Percentiles rank a stretch among this genome's conserved stretches.
phyloP scores from a whole-genome alignment of 1,140 invertebrate species.

The Xylocopa sonorina region DNA sequence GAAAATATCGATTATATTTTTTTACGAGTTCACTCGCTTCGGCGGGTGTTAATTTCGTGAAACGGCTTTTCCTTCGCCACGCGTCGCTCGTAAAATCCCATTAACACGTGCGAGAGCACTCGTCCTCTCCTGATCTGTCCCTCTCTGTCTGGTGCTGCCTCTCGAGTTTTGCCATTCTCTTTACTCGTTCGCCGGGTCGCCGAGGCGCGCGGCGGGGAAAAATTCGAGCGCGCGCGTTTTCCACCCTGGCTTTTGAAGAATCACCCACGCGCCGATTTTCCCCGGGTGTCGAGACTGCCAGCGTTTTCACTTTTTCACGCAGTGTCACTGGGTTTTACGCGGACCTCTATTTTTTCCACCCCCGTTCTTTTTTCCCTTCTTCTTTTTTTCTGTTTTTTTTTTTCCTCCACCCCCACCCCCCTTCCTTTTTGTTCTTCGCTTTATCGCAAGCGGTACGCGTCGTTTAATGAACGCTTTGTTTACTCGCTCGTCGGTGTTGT shows the following conservation, averaged over 20 bases:
- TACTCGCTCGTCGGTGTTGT: constrained; percentile 26
- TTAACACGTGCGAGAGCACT: constrained; percentile 63
- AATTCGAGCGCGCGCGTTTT: constrained; percentile 37
- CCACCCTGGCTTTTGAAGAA: constrained; percentile 40
- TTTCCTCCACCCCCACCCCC: not conserved
- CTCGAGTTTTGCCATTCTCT: not conserved
- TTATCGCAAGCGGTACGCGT: constrained; percentile 9
- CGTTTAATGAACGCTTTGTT: constrained; percentile 41
- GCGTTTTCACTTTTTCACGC: constrained; percentile 41
- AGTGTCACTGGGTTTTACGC: constrained; percentile 27
- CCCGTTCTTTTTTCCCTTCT: not conserved
- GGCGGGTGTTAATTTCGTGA: constrained; percentile 70
- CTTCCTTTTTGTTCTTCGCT: not conserved
- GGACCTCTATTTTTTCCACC: not conserved
- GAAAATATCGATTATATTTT: constrained; percentile 75
- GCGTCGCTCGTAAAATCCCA: constrained; percentile 70
- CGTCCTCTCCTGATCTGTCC: constrained; percentile 8
- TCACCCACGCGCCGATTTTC: constrained; percentile 41
- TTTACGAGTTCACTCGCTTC: constrained; percentile 65
- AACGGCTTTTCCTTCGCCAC: constrained; percentile 62
- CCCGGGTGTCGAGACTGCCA: constrained; percentile 1
- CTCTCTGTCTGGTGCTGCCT: not conserved
- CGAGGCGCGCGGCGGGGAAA: constrained; percentile 9
- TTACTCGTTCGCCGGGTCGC: not conserved
- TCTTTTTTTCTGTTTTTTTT: not conserved